Evolutionary conservation across 2,888 invertebrate species (phyloP), one percentile per base, ranked within the genome.

Genomic region (Hyles lineata): DNA sequence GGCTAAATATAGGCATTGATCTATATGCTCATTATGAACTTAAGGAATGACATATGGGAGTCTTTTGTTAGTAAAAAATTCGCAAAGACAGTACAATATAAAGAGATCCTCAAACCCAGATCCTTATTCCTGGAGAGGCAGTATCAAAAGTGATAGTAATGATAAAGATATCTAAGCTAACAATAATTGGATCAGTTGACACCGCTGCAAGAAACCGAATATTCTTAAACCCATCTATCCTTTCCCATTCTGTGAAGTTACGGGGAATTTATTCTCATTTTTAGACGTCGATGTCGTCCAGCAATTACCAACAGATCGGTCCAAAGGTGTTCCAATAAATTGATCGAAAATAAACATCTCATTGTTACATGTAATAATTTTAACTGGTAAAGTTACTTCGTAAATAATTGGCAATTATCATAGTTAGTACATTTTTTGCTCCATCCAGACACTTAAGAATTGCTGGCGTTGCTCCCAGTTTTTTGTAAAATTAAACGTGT

Each of bases 381-480:
- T 32, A 43, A 43, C 15, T 23, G 35, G 21, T 63, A 43, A 15
- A 21, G 21, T 21, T 43, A 11, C 61, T 63, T 43, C 35, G 61
- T 32, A 61, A 29, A 63, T 62, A 62, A 62, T 63, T 63, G 63
- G 21, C 63, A 63, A 63, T 63, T 63, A 43, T 63, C 32, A 43
- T 63, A 63, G 32, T 43, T 63, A 63, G 35, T 21, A 11, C n/a
- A 21, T 43, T 63, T 43, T 63, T 63, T 63, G 63, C n/a, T 21
- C 35, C 11, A 43, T 11, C n/a, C 3, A 43, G 15, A 35, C 63
- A 35, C 32, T 35, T 62, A 25, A 29, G 19, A 62, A 63, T 43
- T 63, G 43, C 35, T 63, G 15, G 35, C 35, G 9, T 43, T 43
- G 35, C 35, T 43, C 43, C 63, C 35, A 63, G 43, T 60, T 60